phyloP scores from a whole-genome alignment of 1,140 invertebrate species.

The Tenebrio molitor region DNA sequence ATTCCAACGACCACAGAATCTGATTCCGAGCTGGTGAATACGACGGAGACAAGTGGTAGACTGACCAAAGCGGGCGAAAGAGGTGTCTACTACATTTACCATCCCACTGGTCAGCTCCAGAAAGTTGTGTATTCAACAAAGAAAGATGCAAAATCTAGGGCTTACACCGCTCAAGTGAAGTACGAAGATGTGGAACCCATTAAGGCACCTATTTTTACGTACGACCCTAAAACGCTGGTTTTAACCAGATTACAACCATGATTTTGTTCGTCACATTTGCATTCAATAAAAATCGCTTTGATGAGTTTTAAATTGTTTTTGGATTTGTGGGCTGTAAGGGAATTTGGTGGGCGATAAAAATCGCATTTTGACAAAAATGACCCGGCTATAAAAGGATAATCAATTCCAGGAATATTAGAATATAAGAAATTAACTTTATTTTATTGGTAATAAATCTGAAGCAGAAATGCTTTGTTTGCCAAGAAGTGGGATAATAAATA shows the following conservation, averaged over 20 bases:
- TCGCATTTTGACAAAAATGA: neutral
- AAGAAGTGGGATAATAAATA: too few relatives aligned
- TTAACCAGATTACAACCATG: constrained; percentile 37
- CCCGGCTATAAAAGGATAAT: neutral
- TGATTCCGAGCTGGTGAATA: constrained; percentile 48
- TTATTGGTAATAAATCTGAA: neutral
- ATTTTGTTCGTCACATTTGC: neutral
- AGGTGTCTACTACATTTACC: constrained; percentile 71
- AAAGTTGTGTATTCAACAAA: constrained; percentile 69
- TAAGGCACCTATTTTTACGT: constrained; percentile 70
- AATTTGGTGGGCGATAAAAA: constrained; percentile 8
- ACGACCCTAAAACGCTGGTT: constrained; percentile 63
- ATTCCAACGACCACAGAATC: constrained; percentile 51
- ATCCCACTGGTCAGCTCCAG: constrained; percentile 70
- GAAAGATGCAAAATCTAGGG: constrained; percentile 69
- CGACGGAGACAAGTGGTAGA: constrained; percentile 3
- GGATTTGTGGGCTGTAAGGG: neutral
- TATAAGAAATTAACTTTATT: constrained; percentile 3
- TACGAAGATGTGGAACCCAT: constrained; percentile 72
- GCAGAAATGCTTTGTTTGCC: too few relatives aligned
- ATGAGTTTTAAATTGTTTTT: neutral
- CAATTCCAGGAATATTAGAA: neutral
- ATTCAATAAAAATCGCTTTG: constrained; percentile 6
- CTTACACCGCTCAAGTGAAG: constrained; percentile 69
- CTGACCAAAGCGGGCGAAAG: constrained; percentile 52